Conservation (phyloP, 2,888 invertebrate species). For the Selenia dentaria region DNA sequence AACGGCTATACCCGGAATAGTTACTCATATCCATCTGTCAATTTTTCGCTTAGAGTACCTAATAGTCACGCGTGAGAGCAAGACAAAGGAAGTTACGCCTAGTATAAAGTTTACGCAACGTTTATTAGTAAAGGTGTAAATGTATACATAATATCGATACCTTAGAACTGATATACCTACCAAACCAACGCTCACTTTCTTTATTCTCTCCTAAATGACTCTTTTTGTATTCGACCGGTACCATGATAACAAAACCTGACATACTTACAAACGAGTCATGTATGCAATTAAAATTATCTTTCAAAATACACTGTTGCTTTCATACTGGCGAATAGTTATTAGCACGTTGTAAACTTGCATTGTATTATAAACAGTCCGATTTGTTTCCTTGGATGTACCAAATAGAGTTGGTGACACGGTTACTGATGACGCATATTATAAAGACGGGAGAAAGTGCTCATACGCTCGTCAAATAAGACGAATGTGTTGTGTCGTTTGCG, state of each 20-base stretch:
- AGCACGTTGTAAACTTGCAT: conserved; percentile 18
- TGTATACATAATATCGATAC: too few species aligned
- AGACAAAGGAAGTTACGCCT: too few species aligned
- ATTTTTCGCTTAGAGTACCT: too few species aligned
- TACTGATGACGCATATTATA: conserved; percentile 42
- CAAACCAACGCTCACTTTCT: conserved; percentile 58
- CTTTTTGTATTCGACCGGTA: conserved; percentile 63
- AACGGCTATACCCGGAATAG: too few species aligned
- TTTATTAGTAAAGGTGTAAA: too few species aligned
- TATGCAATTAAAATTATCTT: neutral
- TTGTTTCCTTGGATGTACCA: conserved; percentile 9
- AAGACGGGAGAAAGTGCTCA: conserved; percentile 54
- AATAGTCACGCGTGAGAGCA: too few species aligned
- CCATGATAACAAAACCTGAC: conserved; percentile 37
- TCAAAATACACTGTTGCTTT: conserved; percentile 40
- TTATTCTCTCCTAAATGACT: conserved; percentile 47
- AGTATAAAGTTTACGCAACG: too few species aligned
- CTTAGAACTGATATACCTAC: too few species aligned
- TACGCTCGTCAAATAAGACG: conserved; percentile 38
- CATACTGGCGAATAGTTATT: conserved; percentile 3
- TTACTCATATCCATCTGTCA: too few species aligned
- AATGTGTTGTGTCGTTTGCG: neutral
- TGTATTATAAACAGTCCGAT: conserved; percentile 28
- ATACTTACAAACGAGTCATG: neutral
- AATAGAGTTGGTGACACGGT: conserved; percentile 27